Percentiles rank a stretch among this genome's conserved stretches.
These are phyloP conservation scores for Sebastes taczanowskii DNA, from an alignment of 2,797 vertebrate species.

Conservation along the genomic window DNA sequence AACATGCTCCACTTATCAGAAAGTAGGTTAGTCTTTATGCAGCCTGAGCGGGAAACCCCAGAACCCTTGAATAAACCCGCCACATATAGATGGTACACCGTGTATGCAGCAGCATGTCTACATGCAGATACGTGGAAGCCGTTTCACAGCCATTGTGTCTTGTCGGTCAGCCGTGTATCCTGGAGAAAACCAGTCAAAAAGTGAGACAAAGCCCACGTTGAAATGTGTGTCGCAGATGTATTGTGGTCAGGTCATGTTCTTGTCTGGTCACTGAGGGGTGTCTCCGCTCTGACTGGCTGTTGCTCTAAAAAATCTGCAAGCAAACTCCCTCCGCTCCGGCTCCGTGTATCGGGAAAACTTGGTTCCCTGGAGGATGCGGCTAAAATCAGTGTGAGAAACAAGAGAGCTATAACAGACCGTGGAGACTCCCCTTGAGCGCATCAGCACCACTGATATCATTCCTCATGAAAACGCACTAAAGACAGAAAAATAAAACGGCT, in stretches of 20 bases:
- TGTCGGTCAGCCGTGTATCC: conserved; percentile 29
- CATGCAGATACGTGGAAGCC: neutral
- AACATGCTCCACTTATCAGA: neutral
- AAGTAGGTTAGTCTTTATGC: too few species aligned
- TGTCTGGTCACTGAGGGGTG: conserved; percentile 32
- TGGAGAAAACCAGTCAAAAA: conserved; percentile 23
- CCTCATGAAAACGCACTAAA: neutral
- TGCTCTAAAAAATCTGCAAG: conserved; percentile 40
- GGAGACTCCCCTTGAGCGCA: conserved; percentile 2
- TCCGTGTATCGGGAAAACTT: neutral
- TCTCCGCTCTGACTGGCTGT: conserved; percentile 15
- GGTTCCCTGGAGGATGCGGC: conserved; percentile 63
- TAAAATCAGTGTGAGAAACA: conserved; percentile 82
- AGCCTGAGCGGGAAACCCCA: too few species aligned
- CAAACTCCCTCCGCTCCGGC: conserved; percentile 3
- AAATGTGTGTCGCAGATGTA: conserved; percentile 50
- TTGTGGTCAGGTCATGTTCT: conserved; percentile 27
- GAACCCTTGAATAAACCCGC: too few species aligned
- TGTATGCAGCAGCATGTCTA: neutral
- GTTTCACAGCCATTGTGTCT: conserved; percentile 13
- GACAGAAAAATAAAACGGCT: neutral
- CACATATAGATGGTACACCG: neutral
- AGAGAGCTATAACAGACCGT: conserved; percentile 39
- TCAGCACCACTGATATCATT: conserved; percentile 3
- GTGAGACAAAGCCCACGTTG: neutral